These are phyloP conservation scores for Diprion similis DNA, from an alignment of 1,140 invertebrate species.

Conservation along the genomic window DNA sequence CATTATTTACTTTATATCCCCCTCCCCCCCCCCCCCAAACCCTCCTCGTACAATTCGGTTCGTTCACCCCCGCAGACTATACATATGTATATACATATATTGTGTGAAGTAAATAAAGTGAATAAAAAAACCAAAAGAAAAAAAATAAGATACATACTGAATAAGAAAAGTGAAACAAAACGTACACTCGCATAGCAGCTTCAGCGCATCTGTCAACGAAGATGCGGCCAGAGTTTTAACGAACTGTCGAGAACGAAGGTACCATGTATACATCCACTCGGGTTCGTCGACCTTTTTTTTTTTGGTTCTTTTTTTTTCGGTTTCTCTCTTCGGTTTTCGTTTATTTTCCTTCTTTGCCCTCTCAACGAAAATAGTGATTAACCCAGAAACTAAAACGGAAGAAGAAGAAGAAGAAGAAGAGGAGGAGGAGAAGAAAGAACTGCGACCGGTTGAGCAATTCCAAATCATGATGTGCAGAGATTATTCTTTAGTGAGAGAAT, in stretches of 20 bases:
- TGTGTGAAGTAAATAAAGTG: background rate
- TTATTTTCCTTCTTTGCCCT: no score
- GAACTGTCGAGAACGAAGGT: background rate
- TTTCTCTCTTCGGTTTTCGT: background rate
- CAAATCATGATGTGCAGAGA: no score
- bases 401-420: no score
- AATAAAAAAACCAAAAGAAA: constrained; percentile 1
- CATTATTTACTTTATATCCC: no score
- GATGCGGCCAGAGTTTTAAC: background rate
- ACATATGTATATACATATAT: no score
- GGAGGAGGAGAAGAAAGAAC: no score
- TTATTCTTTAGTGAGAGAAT: no score
- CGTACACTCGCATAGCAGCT: constrained; percentile 3
- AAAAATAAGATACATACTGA: constrained; percentile 8
- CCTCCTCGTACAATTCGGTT: no score
- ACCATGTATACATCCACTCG: background rate
- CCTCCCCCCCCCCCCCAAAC: no score
- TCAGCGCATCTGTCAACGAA: constrained; percentile 1
- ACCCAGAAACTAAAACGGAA: background rate
- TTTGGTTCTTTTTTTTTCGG: background rate
- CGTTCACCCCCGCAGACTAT: no score
- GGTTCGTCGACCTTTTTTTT: background rate
- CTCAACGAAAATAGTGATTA: background rate
- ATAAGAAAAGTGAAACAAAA: constrained; percentile 14
- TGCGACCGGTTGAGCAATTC: no score